Evolutionary conservation across 2,888 invertebrate genomes (phyloP).

Genomic region (Gandaritis pyraliata): DNA sequence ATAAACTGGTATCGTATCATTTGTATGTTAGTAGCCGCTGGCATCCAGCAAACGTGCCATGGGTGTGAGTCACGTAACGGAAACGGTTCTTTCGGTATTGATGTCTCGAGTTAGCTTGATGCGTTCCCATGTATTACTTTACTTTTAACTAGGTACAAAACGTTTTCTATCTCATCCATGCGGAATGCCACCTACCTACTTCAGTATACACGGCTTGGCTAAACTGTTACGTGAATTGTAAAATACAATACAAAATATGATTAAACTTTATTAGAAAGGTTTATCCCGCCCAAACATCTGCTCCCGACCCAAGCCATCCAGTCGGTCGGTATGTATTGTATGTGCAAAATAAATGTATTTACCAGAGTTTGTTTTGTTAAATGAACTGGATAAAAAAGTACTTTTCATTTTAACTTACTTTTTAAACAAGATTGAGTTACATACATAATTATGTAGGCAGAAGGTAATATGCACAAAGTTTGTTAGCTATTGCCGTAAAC

Average conservation of each 20-base stretch:
- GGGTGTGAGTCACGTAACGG: constrained; percentile 82
- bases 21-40: constrained; percentile 77
- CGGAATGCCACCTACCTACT: constrained; percentile 23
- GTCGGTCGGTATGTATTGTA: constrained; percentile 48
- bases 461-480: not conserved
- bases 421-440: too few species aligned
- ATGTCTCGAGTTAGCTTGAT: constrained; percentile 65
- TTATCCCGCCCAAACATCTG: constrained; percentile 66
- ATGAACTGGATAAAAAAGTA: constrained; percentile 58
- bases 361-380: constrained; percentile 60
- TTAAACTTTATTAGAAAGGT: constrained; percentile 62
- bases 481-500: not conserved
- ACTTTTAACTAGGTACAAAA: constrained; percentile 35
- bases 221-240: constrained; percentile 29
- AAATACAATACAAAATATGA: constrained; percentile 44
- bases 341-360: constrained; percentile 69
- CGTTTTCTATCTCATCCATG: constrained; percentile 22
- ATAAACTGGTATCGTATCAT: constrained; percentile 57
- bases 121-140: constrained; percentile 68
- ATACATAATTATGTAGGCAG: too few species aligned
- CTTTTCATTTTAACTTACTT: too few species aligned
- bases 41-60: constrained; percentile 74
- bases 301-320: constrained; percentile 53
- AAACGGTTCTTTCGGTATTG: constrained; percentile 78
- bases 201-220: constrained; percentile 4